Evolutionary conservation across 92 coral and sea anemone genomes (phyloP).

Genomic region (Galaxea fascicularis): DNA sequence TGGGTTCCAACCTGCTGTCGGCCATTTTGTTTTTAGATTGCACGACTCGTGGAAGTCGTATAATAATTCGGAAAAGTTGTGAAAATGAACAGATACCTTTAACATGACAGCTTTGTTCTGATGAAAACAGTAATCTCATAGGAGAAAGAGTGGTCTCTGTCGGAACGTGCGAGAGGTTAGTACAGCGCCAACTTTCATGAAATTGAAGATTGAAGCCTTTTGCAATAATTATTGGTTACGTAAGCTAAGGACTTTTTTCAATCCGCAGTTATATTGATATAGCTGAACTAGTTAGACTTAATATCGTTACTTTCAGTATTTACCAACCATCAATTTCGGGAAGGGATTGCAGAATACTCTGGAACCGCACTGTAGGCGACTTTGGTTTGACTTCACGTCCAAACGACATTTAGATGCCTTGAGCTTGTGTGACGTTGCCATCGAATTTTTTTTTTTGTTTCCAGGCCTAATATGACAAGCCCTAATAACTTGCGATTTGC

Average conservation of each 20-base stretch:
- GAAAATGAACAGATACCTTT: neutral
- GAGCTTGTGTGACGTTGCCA: neutral
- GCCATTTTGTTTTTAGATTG: slow-evolving; percentile 6
- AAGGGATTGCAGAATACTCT: too few relatives aligned
- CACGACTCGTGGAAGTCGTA: neutral
- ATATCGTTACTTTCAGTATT: too few relatives aligned
- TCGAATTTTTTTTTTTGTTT: neutral
- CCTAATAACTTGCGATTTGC: slow-evolving; percentile 74
- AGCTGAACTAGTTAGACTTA: too few relatives aligned
- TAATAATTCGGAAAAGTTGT: neutral
- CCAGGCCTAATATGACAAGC: slow-evolving; percentile 51
- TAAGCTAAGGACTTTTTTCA: neutral
- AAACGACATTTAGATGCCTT: too few relatives aligned
- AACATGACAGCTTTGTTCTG: neutral
- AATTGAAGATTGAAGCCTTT: neutral
- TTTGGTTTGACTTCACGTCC: too few relatives aligned
- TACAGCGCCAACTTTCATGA: neutral
- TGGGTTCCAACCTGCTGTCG: neutral
- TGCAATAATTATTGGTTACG: neutral
- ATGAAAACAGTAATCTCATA: neutral
- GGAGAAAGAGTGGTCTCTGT: neutral
- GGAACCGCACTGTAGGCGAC: too few relatives aligned
- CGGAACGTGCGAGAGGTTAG: neutral
- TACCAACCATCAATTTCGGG: too few relatives aligned
- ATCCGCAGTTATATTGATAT: too few relatives aligned